phyloP scores from a whole-genome alignment of 2,797 vertebrate species.

The Falco concolor region DNA sequence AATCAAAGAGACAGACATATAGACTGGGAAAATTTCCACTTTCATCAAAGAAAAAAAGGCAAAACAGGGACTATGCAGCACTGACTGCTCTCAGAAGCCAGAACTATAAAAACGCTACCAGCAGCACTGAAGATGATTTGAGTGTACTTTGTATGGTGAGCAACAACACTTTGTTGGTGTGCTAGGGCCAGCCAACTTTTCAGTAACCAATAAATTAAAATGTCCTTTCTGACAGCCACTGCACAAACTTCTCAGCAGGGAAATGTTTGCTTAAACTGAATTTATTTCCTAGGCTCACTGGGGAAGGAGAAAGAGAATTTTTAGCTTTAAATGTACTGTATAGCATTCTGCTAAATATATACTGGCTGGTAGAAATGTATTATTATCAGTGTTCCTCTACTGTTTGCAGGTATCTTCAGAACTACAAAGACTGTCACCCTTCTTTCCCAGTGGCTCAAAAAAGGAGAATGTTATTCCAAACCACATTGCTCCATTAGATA shows the following conservation, averaged over 20 bases:
- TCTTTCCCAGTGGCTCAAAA: neutral
- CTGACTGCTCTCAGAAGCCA: neutral
- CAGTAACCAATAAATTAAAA: slow-evolving; percentile 29
- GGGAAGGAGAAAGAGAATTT: neutral
- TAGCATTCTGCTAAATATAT: neutral
- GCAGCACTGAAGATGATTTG: neutral
- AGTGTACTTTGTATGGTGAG: neutral
- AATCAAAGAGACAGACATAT: neutral
- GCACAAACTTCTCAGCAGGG: neutral
- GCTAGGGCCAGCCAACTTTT: neutral
- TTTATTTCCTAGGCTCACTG: slow-evolving; percentile 2
- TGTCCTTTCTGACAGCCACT: slow-evolving; percentile 6
- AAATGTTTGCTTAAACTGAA: slow-evolving; percentile 25
- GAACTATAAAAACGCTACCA: neutral
- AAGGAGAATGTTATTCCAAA: neutral
- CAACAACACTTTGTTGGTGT: neutral
- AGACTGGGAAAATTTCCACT: slow-evolving; percentile 7
- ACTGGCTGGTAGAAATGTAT: neutral
- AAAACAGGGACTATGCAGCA: neutral
- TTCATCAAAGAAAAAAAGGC: neutral
- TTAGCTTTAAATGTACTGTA: neutral
- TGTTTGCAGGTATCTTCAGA: neutral
- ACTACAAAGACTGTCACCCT: neutral
- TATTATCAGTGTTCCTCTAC: neutral
- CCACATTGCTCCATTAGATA: neutral